Base-by-base conservation (phyloP, 2,797 vertebrate genomes). In the Gadopsis bispinosus region DNA sequence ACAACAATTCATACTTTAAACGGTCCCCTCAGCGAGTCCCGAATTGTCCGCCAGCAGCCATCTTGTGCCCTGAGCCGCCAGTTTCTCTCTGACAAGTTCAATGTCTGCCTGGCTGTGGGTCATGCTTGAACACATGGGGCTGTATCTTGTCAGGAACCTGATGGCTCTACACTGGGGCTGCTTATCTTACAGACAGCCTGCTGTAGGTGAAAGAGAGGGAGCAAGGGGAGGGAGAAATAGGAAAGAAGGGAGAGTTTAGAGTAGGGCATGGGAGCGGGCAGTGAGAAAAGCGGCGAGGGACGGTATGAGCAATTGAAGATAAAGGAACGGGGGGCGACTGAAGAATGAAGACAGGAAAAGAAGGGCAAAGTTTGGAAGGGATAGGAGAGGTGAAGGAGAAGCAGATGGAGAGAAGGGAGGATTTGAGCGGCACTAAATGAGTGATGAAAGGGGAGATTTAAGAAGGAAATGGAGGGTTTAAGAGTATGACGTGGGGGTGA, bases 1-100 rank as follows among this genome's bases (percentile, higher is more conserved):
- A 94, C 80, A 87, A 89, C 87, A 87, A 87, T 89, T 93, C 84
- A 88, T 88, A 85, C 83, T 90, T 86, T 83, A 90, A 87, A 88
- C 35, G 41, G 39, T 65, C 69, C 84, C 83, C 75, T 73, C 69
- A 69, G 84, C 3, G 45, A 80, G 75, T 78, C 59, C 69, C 4
- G 60, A 69, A 75, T 81, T 60, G 81, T 85, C 73, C 47, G 29
- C 78, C 68, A 69, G 89, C 74, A 86, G 87, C 92, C 91, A 87
- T 90, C 81, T 83, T 87, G 73, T 74, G 84, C 87, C 80, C 85
- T 60, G 64, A 89, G 83, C 87, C 39, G 61, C 87, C 86, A 79
- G 83, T 87, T 89, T 84, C 81, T 82, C 83, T 56, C 69, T 93
- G 92, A 92, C 92, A 91, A 81, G 89, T 92, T 91, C 86, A 85